Conservation (phyloP, 2,797 vertebrate genomes). For the Craterocephalus amniculus region DNA sequence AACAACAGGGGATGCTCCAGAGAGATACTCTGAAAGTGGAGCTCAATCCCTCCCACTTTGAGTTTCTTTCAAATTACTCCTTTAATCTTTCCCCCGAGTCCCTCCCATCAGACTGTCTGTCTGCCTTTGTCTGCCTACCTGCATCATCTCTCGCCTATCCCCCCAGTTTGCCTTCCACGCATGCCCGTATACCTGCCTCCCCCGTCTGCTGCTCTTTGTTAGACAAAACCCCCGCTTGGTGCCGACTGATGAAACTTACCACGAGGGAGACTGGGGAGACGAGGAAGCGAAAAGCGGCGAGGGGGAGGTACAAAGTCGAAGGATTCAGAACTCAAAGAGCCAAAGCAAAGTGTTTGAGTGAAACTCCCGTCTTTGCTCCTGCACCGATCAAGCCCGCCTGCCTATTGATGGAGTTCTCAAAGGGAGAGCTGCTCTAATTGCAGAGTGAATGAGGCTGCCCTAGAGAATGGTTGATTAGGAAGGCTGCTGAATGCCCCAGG, state of each 20-base stretch:
- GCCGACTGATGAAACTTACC: conserved; percentile 61
- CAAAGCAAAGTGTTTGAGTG: conserved; percentile 57
- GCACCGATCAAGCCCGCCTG: conserved; percentile 44
- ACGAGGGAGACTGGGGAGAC: conserved; percentile 43
- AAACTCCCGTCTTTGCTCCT: conserved; percentile 61
- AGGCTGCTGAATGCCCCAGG: conserved; percentile 82
- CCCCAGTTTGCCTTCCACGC: conserved; percentile 35
- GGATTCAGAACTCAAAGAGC: conserved; percentile 58
- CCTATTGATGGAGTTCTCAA: conserved; percentile 80
- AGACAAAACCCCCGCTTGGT: conserved; percentile 55
- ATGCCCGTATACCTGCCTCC: conserved; percentile 46
- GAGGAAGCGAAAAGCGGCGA: conserved; percentile 24
- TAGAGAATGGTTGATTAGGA: conserved; percentile 82
- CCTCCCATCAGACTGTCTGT: conserved; percentile 61
- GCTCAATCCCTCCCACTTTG: conserved; percentile 48
- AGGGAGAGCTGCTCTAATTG: conserved; percentile 80
- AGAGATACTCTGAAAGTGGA: conserved; percentile 47
- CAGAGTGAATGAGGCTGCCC: conserved; percentile 77
- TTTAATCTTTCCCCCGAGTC: conserved; percentile 71
- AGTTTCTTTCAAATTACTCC: conserved; percentile 62
- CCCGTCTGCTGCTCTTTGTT: conserved; percentile 53
- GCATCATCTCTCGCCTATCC: conserved; percentile 38
- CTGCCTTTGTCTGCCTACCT: conserved; percentile 65
- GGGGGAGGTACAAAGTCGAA: conserved; percentile 49
- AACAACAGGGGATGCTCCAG: conserved; percentile 59